phyloP scores from a whole-genome alignment of 2,113 vertebrate genomes.

The Furnarius figulus region DNA sequence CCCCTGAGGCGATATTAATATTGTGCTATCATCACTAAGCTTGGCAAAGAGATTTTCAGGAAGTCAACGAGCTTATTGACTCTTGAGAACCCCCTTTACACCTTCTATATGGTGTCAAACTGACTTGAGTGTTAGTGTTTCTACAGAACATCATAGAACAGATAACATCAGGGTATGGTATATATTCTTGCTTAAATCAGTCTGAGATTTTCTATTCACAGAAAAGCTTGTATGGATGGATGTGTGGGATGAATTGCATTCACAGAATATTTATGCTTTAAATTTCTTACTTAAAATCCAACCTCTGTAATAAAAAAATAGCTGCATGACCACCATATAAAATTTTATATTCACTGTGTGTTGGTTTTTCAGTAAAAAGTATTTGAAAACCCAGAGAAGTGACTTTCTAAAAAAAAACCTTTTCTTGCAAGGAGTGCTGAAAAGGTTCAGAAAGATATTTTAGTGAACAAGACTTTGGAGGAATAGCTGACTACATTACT shows the following conservation, averaged over 20 bases:
- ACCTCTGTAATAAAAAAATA: background rate
- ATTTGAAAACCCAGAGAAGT: background rate
- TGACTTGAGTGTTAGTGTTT: background rate
- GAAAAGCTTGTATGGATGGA: background rate
- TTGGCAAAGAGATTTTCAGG: background rate
- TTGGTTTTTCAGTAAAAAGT: background rate
- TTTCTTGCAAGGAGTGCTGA: background rate
- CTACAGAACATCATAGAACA: background rate
- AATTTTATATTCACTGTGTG: background rate
- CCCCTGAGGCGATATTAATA: background rate
- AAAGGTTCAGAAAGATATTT: background rate
- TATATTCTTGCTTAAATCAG: background rate
- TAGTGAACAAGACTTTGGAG: background rate
- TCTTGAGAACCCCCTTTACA: rapidly evolving
- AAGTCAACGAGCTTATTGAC: background rate
- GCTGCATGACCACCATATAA: background rate
- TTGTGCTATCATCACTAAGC: background rate
- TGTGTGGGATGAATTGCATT: background rate
- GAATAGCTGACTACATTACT: background rate
- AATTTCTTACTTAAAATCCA: background rate
- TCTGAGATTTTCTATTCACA: background rate
- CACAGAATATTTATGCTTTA: background rate
- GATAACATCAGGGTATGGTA: rapidly evolving
- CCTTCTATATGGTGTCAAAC: background rate
- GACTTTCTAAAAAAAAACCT: background rate